phyloP scores from a whole-genome alignment of 2,113 vertebrate species.

The Capricornis sumatraensis region DNA sequence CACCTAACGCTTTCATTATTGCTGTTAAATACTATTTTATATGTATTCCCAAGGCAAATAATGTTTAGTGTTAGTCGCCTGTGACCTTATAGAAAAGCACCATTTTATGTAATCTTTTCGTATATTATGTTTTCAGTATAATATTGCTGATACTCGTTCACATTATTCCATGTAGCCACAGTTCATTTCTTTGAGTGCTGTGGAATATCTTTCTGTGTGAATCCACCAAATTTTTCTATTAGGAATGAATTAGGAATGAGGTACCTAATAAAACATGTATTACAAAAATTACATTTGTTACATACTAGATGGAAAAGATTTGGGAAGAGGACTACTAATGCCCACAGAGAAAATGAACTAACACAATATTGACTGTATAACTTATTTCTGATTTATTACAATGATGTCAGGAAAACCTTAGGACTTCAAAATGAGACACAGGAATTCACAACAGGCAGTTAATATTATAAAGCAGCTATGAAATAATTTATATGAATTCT shows the following conservation, averaged over 20 bases:
- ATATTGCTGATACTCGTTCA: background rate
- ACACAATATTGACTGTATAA: background rate
- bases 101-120: background rate
- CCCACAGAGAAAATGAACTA: background rate
- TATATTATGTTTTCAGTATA: background rate
- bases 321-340: conserved; percentile 29
- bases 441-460: background rate
- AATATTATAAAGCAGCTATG: conserved; percentile 31
- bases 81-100: background rate
- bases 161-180: background rate
- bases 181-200: conserved; percentile 3
- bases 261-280: conserved; percentile 18
- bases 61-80: background rate
- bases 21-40: conserved; percentile 20
- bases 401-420: background rate
- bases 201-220: background rate
- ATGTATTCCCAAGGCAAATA: background rate
- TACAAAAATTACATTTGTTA: conserved; percentile 7
- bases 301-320: conserved; percentile 22
- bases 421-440: background rate
- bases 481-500: background rate
- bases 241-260: conserved; percentile 7
- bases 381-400: conserved; percentile 12
- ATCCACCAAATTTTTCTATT: conserved; percentile 6
- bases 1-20: conserved; percentile 5